Conservation (phyloP, 2,797 vertebrate species). For the Novumbra hubbsi region DNA sequence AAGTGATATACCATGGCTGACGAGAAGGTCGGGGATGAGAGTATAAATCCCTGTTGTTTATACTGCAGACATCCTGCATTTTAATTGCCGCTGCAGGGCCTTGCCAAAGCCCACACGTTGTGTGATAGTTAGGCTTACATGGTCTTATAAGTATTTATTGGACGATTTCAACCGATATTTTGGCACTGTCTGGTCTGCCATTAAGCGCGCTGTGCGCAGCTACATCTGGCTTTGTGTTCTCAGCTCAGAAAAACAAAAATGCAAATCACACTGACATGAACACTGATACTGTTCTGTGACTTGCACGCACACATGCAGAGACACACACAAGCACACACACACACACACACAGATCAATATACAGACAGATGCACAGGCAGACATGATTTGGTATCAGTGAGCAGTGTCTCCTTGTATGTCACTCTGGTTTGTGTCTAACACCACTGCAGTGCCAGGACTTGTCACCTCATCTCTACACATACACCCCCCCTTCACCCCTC, state of each 20-base stretch:
- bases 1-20: not conserved
- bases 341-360: not conserved
- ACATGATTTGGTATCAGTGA: slow-evolving; percentile 2
- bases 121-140: slow-evolving; percentile 37
- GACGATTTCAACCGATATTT: slow-evolving; percentile 25
- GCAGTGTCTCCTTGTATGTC: slow-evolving; percentile 7
- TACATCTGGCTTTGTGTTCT: slow-evolving; percentile 61
- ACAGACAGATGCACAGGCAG: not conserved
- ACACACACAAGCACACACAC: slow-evolving; percentile 16
- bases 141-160: slow-evolving; percentile 36
- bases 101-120: slow-evolving; percentile 39
- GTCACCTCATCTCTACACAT: slow-evolving; percentile 39
- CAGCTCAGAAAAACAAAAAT: slow-evolving; percentile 57
- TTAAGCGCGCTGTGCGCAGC: slow-evolving; percentile 38
- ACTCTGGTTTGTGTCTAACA: slow-evolving; percentile 40
- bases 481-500: slow-evolving; percentile 25
- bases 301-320: slow-evolving; percentile 3
- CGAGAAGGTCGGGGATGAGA: slow-evolving; percentile 10
- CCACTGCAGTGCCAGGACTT: slow-evolving; percentile 36
- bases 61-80: slow-evolving; percentile 33
- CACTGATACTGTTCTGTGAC: slow-evolving; percentile 53
- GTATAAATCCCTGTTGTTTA: slow-evolving; percentile 21
- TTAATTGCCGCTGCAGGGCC: slow-evolving; percentile 28
- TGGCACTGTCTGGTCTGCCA: slow-evolving; percentile 45
- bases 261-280: slow-evolving; percentile 49